phyloP scores from a whole-genome alignment of 2,888 invertebrate genomes.

The Psococerastis gibbosa region DNA sequence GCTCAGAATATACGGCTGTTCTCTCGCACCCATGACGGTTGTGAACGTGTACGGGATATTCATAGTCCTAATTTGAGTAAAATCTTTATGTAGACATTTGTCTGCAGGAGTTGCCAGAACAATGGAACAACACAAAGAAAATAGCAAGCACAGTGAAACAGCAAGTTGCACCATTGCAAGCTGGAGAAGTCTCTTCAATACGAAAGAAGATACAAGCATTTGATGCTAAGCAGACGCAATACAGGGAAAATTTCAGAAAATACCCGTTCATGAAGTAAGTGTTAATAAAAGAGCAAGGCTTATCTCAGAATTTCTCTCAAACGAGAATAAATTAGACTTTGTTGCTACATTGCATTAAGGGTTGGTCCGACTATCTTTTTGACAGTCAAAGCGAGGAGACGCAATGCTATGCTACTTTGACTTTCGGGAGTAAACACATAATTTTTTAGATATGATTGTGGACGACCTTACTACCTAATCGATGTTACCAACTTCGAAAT shows the following conservation, averaged over 20 bases:
- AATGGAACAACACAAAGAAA: constrained; percentile 91
- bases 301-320: background rate
- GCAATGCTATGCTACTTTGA: no score
- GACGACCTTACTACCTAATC: constrained; percentile 51
- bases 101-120: constrained; percentile 73
- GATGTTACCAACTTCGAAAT: constrained; percentile 65
- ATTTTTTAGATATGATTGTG: constrained; percentile 57
- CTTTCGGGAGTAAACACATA: no score
- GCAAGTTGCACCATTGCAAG: constrained; percentile 86
- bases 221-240: constrained; percentile 63
- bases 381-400: no score
- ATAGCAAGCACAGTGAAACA: constrained; percentile 79
- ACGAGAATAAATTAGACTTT: constrained; percentile 20
- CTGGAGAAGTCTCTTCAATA: constrained; percentile 81
- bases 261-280: constrained; percentile 24
- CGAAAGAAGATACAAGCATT: constrained; percentile 70
- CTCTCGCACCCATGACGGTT: no score
- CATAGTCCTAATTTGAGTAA: no score
- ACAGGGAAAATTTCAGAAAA: constrained; percentile 68
- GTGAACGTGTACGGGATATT: no score
- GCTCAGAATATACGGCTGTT: no score
- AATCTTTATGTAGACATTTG: background rate
- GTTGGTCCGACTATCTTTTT: no score
- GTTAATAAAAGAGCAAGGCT: no score
- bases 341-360: background rate